Evolutionary conservation across 1,140 invertebrate species (phyloP).

Genomic region (Ostrea edulis): DNA sequence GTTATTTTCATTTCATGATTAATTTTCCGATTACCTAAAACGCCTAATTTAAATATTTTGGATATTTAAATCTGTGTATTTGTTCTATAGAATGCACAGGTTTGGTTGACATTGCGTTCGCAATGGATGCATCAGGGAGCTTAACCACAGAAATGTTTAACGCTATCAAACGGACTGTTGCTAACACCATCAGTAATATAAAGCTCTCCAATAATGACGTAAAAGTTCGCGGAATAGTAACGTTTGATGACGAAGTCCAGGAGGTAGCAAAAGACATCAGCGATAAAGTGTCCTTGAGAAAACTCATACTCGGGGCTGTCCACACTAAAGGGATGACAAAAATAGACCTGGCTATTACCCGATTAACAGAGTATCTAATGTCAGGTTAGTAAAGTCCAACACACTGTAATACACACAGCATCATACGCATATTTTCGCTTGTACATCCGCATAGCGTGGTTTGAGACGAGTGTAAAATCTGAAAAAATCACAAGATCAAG

Average conservation of each 20-base stretch:
- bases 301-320: constrained; percentile 16
- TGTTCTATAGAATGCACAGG: neutral
- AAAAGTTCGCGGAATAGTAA: neutral
- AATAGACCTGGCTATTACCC: neutral
- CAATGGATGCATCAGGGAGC: constrained; percentile 3
- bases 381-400: neutral
- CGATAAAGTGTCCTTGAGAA: neutral
- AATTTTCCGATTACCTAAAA: neutral
- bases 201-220: constrained; percentile 11
- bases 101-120: constrained; percentile 19
- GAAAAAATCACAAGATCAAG: too few relatives aligned
- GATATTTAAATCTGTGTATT: neutral
- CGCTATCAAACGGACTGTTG: constrained; percentile 1
- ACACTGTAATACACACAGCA: neutral
- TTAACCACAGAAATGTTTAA: constrained; percentile 10
- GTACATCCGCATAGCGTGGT: too few relatives aligned
- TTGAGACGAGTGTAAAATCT: too few relatives aligned
- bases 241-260: constrained; percentile 2
- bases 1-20: neutral
- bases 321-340: constrained; percentile 27
- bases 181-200: neutral
- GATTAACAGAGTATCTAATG: neutral
- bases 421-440: too few relatives aligned
- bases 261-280: constrained; percentile 17
- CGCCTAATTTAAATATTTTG: neutral